These are phyloP conservation scores for Tachyglossus aculeatus DNA, from an alignment of 2,797 vertebrate species.

Conservation along the genomic window DNA sequence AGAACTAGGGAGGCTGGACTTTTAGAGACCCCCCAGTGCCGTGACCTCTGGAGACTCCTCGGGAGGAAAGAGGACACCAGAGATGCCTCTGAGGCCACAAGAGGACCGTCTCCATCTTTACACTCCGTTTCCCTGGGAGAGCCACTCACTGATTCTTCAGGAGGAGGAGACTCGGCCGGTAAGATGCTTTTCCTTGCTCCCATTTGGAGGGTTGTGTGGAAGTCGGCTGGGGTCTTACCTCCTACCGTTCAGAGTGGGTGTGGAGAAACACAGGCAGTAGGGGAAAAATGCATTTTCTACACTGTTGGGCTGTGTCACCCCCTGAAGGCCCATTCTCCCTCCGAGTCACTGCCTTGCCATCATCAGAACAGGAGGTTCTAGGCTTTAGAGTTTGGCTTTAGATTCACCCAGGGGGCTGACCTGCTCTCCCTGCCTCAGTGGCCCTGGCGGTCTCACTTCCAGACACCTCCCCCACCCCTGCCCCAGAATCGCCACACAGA, in stretches of 20 bases:
- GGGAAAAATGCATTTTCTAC: too few relatives aligned
- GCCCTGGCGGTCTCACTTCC: too few relatives aligned
- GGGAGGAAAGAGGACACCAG: slow-evolving; percentile 43
- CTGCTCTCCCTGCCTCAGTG: too few relatives aligned
- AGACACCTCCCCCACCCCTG: too few relatives aligned
- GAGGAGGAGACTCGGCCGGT: slow-evolving; percentile 41
- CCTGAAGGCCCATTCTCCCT: not conserved
- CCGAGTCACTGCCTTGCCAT: too few relatives aligned
- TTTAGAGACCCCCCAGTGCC: slow-evolving; percentile 41
- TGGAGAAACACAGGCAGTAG: too few relatives aligned
- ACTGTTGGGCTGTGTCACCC: not conserved
- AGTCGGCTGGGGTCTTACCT: not conserved
- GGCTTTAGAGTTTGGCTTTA: too few relatives aligned
- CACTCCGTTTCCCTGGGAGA: slow-evolving; percentile 9
- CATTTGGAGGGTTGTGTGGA: not conserved
- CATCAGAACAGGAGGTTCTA: too few relatives aligned
- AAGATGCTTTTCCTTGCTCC: slow-evolving; percentile 19
- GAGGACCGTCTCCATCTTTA: not conserved
- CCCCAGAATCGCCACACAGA: too few relatives aligned
- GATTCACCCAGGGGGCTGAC: too few relatives aligned
- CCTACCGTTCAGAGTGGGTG: too few relatives aligned
- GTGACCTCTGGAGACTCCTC: slow-evolving; percentile 74
- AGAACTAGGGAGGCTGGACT: slow-evolving; percentile 32
- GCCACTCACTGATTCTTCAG: not conserved
- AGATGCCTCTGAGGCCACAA: not conserved